These are phyloP conservation scores for Melieria picta DNA, from an alignment of 2,888 invertebrate genomes.

Conservation along the genomic window DNA sequence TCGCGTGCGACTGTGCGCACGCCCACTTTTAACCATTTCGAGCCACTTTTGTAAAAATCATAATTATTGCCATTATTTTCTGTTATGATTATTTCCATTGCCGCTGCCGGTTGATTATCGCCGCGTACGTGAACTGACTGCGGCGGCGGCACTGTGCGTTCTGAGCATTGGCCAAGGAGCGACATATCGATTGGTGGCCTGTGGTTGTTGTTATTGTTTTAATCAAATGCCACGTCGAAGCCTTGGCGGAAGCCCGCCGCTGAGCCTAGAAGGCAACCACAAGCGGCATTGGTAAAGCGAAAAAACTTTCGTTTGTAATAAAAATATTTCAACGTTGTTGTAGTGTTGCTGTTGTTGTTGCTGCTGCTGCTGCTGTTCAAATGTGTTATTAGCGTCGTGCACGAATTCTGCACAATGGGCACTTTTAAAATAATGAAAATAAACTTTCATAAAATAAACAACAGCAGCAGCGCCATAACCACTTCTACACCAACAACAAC, in stretches of 20 bases:
- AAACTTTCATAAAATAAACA: conserved; percentile 22
- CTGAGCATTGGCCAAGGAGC: too few species aligned
- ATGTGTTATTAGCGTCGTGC: conserved; percentile 36
- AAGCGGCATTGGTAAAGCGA: too few species aligned
- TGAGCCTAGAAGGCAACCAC: too few species aligned
- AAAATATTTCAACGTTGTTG: conserved; percentile 13
- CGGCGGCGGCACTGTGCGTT: too few species aligned
- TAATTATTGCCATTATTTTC: conserved; percentile 30
- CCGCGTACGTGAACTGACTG: neutral
- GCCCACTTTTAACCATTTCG: neutral
- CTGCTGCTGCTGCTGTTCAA: conserved; percentile 15
- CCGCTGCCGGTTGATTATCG: conserved; percentile 9
- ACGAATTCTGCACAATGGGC: conserved; percentile 35
- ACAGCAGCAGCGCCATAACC: conserved; percentile 7
- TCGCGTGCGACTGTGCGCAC: neutral
- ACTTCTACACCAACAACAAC: neutral
- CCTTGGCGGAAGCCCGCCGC: too few species aligned
- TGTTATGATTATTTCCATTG: conserved; percentile 19
- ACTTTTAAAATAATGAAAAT: conserved; percentile 29
- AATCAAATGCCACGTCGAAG: too few species aligned
- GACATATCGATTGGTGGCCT: neutral
- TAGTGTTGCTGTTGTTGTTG: conserved; percentile 10
- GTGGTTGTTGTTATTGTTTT: too few species aligned
- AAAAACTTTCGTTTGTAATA: conserved; percentile 10
- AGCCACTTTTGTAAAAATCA: conserved; percentile 5